A percentile compares a stretch with the other conserved stretches of the same genome.
phyloP scores from a whole-genome alignment of 2,888 invertebrate species.

The Baccha elongata region DNA sequence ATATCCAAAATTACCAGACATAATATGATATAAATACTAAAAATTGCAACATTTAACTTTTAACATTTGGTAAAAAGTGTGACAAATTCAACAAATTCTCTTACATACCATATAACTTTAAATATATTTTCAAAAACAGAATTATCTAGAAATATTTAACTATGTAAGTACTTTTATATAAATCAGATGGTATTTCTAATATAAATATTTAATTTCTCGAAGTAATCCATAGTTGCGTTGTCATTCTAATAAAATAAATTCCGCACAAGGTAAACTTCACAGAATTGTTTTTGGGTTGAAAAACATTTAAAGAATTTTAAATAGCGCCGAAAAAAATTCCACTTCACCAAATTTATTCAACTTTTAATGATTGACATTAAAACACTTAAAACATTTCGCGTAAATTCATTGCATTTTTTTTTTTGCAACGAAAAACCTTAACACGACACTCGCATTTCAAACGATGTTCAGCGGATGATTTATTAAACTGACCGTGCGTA shows the following conservation, averaged over 20 bases:
- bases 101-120: too few species aligned
- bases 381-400: conserved; percentile 12
- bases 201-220: background rate
- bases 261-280: background rate
- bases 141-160: too few species aligned
- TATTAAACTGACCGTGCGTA: conserved; percentile 56
- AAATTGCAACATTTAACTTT: too few species aligned
- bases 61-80: too few species aligned
- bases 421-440: background rate
- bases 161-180: too few species aligned
- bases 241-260: background rate
- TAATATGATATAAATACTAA: too few species aligned
- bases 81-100: too few species aligned
- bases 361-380: background rate
- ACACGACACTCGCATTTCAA: conserved; percentile 33
- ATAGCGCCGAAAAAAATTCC: background rate
- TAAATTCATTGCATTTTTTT: background rate
- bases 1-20: too few species aligned
- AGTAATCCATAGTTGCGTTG: background rate
- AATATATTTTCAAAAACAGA: too few species aligned
- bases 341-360: background rate
- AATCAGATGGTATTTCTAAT: too few species aligned
- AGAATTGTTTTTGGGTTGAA: background rate
- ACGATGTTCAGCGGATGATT: conserved; percentile 58
- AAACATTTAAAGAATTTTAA: conserved; percentile 2